phyloP scores from a whole-genome alignment of 1,140 invertebrate species.

The Ceratosolen fusciceps region DNA sequence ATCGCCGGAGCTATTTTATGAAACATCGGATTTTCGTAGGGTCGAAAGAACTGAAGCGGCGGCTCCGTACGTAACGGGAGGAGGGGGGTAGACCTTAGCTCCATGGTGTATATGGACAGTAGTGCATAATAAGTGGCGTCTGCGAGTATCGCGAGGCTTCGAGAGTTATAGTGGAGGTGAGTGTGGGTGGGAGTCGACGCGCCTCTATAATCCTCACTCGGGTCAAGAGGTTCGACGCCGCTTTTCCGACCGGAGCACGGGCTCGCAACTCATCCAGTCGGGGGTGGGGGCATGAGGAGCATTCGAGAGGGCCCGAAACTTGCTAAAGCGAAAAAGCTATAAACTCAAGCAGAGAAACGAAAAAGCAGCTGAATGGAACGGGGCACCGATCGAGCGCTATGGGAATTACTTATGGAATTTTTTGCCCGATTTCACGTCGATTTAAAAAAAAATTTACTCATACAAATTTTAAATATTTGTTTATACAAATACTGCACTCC shows the following conservation, averaged over 20 bases:
- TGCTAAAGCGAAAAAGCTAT: not conserved
- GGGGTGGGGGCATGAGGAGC: not conserved
- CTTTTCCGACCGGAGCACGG: not conserved
- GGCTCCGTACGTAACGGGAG: not conserved
- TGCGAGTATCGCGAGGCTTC: not conserved
- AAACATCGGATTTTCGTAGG: no score
- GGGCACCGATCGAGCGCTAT: not conserved
- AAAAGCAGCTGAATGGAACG: not conserved
- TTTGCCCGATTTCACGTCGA: not conserved
- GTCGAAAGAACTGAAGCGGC: no score
- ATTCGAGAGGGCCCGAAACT: not conserved
- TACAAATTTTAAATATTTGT: no score
- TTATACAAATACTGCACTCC: no score
- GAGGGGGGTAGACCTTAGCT: not conserved
- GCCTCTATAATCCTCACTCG: not conserved
- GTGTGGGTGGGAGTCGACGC: not conserved
- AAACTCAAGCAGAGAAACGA: no score
- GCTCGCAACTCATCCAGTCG: not conserved
- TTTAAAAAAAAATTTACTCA: no score
- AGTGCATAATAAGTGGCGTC: constrained; percentile 1
- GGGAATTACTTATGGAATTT: not conserved
- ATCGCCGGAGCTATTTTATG: no score
- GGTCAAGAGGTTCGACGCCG: not conserved
- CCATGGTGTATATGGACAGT: not conserved
- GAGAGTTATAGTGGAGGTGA: constrained; percentile 25